Evolutionary conservation across 2,888 invertebrate genomes (phyloP), one percentile per base, ranked within the genome.

Genomic region (Diarsia brunnea): DNA sequence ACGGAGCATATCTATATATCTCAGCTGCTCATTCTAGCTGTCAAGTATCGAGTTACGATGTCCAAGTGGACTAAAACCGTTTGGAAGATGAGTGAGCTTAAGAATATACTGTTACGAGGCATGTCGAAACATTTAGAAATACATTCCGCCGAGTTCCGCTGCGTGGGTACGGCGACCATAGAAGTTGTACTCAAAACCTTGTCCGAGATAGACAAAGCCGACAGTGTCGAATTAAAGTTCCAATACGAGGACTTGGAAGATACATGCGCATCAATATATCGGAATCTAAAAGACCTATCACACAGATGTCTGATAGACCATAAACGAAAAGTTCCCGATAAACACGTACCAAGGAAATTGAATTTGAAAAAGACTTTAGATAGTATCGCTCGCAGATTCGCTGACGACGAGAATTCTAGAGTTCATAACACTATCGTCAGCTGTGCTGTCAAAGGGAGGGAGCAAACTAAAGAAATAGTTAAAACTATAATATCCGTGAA

Each of bases 81-180:
- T 2, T 95, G 94, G 94, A 84, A 92, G 14, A 78, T 93, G 2
- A 82, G 86, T 0, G 95, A 95, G 27, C 89, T 97, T 0, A 96
- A 97, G 86, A 93, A 93, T 31, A 95, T 97, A 68, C 89, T 98
- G 0, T 97, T 97, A 84, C 94, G 96, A 47, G 98, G 98, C 0
- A 97, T 98, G 87, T 97, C 97, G 0, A 95, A 97, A 78, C 98
- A 98, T 93, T 94, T 98, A 70, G 97, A 98, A 88, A 97, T 97
- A 0, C 93, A 97, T 0, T 95, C 97, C 47, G 93, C 95, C 47
- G 95, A 97, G 61, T 95, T 98, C 21, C 94, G 98, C 78, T 97
- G 97, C 51, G 95, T 98, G 11, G 98, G 98, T 0, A 98, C 98
- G 98, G 97, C 97, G 45, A 97, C 97, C 0, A 97, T 97, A 0